These are phyloP conservation scores for Cottus gobio DNA, from an alignment of 2,113 vertebrate species.

Conservation along the genomic window DNA sequence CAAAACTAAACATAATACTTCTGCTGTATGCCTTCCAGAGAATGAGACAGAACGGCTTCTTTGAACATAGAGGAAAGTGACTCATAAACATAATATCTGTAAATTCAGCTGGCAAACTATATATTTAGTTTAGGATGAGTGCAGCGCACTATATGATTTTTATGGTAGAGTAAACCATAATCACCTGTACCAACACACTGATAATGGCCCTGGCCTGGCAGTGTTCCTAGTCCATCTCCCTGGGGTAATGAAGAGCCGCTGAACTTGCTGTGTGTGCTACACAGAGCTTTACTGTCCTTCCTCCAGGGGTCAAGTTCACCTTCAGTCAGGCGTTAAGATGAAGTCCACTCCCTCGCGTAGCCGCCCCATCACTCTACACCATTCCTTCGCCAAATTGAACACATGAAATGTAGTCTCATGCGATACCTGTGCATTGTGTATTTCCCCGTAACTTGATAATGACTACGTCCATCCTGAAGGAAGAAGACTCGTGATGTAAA, in stretches of 20 bases:
- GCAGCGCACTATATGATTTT: slow-evolving; percentile 48
- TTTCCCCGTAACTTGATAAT: slow-evolving; percentile 48
- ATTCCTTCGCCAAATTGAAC: slow-evolving; percentile 66
- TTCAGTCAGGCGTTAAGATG: slow-evolving; percentile 74
- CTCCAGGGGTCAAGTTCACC: slow-evolving; percentile 68
- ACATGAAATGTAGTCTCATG: slow-evolving; percentile 67
- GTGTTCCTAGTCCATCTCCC: slow-evolving; percentile 55
- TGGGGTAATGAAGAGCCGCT: slow-evolving; percentile 63
- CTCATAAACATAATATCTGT: slow-evolving; percentile 21
- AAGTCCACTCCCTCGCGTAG: slow-evolving; percentile 52
- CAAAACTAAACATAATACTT: background rate
- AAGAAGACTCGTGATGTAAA: slow-evolving; percentile 17
- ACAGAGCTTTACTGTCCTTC: slow-evolving; percentile 57
- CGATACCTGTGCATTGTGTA: slow-evolving; percentile 52
- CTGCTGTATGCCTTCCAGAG: background rate
- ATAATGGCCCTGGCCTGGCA: slow-evolving; percentile 53
- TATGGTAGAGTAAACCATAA: slow-evolving; percentile 63
- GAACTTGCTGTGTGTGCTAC: slow-evolving; percentile 56
- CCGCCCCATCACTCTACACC: slow-evolving; percentile 62
- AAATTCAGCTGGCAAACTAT: slow-evolving; percentile 33
- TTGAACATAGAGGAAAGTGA: background rate
- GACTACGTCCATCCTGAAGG: slow-evolving; percentile 29
- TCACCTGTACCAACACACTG: slow-evolving; percentile 61
- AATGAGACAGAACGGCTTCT: background rate
- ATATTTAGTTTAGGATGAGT: slow-evolving; percentile 48